phyloP scores from a whole-genome alignment of 2,797 vertebrate species.

The Nyctibius grandis region DNA sequence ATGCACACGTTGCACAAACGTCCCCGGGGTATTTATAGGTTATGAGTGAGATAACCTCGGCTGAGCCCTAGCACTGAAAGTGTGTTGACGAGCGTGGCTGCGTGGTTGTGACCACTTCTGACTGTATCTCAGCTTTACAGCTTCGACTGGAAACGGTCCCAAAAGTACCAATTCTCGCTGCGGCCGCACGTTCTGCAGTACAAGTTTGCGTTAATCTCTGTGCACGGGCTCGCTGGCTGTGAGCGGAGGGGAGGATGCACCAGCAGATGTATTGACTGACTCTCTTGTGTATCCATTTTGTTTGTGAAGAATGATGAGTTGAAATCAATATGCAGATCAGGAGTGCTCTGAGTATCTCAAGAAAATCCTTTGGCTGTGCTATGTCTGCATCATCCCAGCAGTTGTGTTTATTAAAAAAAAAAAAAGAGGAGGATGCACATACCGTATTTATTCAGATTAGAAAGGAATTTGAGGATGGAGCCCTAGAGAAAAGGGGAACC shows the following conservation, averaged over 20 bases:
- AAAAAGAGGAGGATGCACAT: neutral
- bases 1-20: rapidly evolving
- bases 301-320: neutral
- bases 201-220: neutral
- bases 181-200: neutral
- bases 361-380: neutral
- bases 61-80: neutral
- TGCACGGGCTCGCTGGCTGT: neutral
- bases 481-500: neutral
- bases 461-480: neutral
- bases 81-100: neutral
- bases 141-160: neutral
- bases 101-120: neutral
- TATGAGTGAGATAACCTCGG: neutral
- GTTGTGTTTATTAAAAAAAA: neutral
- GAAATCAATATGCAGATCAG: neutral
- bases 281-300: neutral
- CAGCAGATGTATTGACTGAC: neutral
- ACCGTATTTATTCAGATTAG: neutral
- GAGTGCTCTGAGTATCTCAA: neutral
- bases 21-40: neutral
- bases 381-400: neutral
- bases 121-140: neutral
- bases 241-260: neutral
- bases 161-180: neutral